A percentile compares a stretch with the other conserved stretches of the same genome.
Conservation (phyloP, 2,797 vertebrate genomes). For the Psittacula derbiana region DNA sequence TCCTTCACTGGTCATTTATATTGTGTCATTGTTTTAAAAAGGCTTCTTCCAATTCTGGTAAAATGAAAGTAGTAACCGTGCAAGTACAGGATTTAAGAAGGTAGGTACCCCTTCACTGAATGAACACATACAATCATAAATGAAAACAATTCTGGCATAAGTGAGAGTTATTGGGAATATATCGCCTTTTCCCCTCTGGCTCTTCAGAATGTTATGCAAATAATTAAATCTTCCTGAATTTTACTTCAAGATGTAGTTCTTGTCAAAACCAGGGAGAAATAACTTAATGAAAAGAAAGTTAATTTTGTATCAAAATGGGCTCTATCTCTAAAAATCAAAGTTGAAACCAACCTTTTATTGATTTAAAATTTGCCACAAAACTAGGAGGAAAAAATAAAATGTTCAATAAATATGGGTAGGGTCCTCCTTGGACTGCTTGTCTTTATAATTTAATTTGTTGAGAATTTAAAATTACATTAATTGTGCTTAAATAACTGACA, state of each 20-base stretch:
- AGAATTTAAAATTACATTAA: slow-evolving; percentile 88
- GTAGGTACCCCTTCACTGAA: background rate
- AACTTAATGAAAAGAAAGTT: background rate
- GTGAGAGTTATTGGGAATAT: background rate
- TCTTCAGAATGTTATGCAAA: background rate
- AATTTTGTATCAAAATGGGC: background rate
- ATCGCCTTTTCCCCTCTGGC: background rate
- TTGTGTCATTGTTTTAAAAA: background rate
- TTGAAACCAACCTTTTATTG: slow-evolving; percentile 50
- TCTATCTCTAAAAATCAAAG: slow-evolving; percentile 43
- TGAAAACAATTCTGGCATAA: background rate
- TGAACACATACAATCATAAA: background rate
- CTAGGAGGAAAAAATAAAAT: slow-evolving; percentile 40
- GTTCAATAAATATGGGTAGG: slow-evolving; percentile 66
- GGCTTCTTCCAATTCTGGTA: background rate
- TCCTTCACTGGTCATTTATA: slow-evolving; percentile 10
- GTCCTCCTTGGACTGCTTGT: slow-evolving; percentile 77
- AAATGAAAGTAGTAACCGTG: background rate
- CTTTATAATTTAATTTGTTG: slow-evolving; percentile 86
- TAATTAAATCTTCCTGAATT: background rate
- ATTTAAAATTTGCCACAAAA: slow-evolving; percentile 73
- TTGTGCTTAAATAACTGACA: slow-evolving; percentile 86
- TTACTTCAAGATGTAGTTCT: background rate
- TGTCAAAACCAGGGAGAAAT: background rate
- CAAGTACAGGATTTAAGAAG: background rate